Base-by-base conservation (phyloP, 2,888 invertebrate genomes). In the Girardia tigrina region DNA sequence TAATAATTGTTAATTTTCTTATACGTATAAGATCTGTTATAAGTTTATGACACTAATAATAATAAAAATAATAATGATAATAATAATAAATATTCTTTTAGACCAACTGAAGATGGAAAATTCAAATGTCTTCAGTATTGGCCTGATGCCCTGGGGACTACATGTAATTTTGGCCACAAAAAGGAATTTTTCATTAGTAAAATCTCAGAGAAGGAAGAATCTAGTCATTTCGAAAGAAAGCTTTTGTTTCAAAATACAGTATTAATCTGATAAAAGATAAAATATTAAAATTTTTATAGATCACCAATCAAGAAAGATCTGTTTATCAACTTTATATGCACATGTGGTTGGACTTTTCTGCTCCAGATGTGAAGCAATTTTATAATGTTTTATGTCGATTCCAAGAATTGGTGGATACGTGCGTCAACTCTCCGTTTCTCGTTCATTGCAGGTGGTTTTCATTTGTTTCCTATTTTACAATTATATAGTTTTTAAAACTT, bases 101-200 rank as follows among this genome's bases (percentile, higher is more conserved):
- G 56, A 56, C n/a, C 56, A 8, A 20, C n/a, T 56, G 56, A 56
- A 16, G 56, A 56, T 23, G 56, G 23, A 6, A 56, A 56, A 56
- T 56, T 56, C n/a, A 56, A 56, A 56, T 56, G 56, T 16, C n/a
- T 56, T 8, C 56, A 56, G 23, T 56, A 56, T 56, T 56, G 56
- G 56, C 56, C 56, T 2, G 56, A 56, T 56, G 56, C n/a, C n/a
- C n/a, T 56, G 23, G 23, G 56, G n/a, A 23, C n/a, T 20, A 56
- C 23, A 56, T 56, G 56, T 56, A n/a, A 23, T 2, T 56, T 56
- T 23, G 56, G 56, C n/a, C 4, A 56, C 23, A n/a, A 56, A 16
- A 56, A 56, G 23, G 56, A 56, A 56, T 56, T 56, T 16, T 23
- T 56, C 4, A 2, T 56, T 12, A 16, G 20, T 2, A 56, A 56